Conservation (phyloP, 2,113 vertebrate genomes). For the Oncorhynchus gorbuscha region DNA sequence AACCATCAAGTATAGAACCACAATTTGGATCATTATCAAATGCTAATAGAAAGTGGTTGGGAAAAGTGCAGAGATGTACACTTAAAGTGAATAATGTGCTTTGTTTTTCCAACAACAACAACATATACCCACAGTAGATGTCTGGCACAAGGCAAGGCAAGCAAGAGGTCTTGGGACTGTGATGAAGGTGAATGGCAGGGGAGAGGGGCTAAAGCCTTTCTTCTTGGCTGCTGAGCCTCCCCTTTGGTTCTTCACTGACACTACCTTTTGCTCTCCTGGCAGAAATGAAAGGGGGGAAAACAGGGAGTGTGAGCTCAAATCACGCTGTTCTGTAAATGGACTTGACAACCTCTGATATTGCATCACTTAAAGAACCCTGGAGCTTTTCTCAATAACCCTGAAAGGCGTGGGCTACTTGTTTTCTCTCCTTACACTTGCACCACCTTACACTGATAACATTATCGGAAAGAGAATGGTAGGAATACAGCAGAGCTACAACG, state of each 20-base stretch:
- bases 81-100: too few species aligned
- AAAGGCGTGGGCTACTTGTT: slow-evolving; percentile 16
- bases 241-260: slow-evolving; percentile 49
- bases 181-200: slow-evolving; percentile 43
- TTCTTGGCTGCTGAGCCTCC: slow-evolving; percentile 45
- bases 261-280: slow-evolving; percentile 49
- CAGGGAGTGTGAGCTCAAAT: slow-evolving; percentile 48
- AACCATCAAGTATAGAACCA: neutral
- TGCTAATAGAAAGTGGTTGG: too few species aligned
- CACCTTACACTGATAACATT: neutral
- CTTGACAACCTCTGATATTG: slow-evolving; percentile 61
- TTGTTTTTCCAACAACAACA: neutral
- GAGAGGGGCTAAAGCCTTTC: slow-evolving; percentile 38
- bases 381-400: slow-evolving; percentile 18
- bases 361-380: slow-evolving; percentile 38
- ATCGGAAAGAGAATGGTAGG: neutral
- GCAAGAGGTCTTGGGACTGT: slow-evolving; percentile 21
- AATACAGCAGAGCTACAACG: neutral
- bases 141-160: neutral
- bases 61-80: too few species aligned
- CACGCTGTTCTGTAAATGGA: slow-evolving; percentile 54
- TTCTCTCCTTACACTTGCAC: slow-evolving; percentile 7
- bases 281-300: slow-evolving; percentile 56
- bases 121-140: neutral
- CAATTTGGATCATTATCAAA: neutral